Evolutionary conservation across 2,797 vertebrate genomes (phyloP).

Genomic region (Austrolebias charrua): DNA sequence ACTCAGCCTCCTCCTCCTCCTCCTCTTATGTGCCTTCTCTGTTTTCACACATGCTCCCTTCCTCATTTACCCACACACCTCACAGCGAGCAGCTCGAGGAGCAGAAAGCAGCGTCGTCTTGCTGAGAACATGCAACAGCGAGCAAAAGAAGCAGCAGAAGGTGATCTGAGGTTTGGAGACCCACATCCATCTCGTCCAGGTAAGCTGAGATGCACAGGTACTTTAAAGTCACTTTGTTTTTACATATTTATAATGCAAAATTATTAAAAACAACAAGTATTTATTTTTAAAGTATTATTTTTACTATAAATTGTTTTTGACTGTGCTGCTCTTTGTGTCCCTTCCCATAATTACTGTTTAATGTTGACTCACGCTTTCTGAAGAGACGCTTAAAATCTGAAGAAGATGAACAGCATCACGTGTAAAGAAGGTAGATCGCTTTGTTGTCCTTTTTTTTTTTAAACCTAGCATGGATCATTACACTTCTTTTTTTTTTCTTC

Average conservation of each 20-base stretch:
- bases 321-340: background rate
- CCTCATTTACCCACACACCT: conserved; percentile 43
- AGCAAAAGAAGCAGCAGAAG: conserved; percentile 20
- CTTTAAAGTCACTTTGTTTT: conserved; percentile 11
- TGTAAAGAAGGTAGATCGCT: conserved; percentile 13
- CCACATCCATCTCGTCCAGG: conserved; percentile 22
- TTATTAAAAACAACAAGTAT: conserved; percentile 7
- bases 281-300: conserved; percentile 17
- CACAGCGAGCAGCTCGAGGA: conserved; percentile 53
- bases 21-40: conserved; percentile 45
- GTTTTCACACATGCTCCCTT: conserved; percentile 51
- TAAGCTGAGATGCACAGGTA: conserved; percentile 31
- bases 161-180: background rate
- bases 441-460: conserved; percentile 43
- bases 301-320: conserved; percentile 12
- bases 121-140: conserved; percentile 51
- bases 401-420: conserved; percentile 26
- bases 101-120: conserved; percentile 42
- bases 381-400: conserved; percentile 6
- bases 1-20: conserved; percentile 13
- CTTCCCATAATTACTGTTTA: conserved; percentile 6
- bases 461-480: conserved; percentile 44
- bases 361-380: background rate
- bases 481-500: conserved; percentile 21
- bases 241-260: conserved; percentile 2